Conservation (phyloP, 2,797 vertebrate genomes). For the Girardinus metallicus region DNA sequence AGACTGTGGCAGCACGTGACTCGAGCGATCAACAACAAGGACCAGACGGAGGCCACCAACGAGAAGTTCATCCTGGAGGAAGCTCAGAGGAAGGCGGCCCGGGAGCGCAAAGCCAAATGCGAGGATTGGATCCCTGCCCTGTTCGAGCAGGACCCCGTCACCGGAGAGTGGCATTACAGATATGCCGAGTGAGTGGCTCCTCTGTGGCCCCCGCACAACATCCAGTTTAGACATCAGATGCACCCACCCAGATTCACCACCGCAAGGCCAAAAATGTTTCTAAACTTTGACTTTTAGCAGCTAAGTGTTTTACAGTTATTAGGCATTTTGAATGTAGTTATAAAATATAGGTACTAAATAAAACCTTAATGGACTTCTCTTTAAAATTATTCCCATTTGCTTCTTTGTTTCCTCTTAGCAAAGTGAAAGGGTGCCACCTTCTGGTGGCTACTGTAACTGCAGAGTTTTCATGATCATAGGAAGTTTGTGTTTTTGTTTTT, state of each 20-base stretch:
- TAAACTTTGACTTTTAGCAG: neutral
- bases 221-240: neutral
- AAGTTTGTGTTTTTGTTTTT: neutral
- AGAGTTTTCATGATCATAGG: neutral
- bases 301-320: neutral
- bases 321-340: neutral
- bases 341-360: no score
- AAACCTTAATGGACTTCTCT: neutral
- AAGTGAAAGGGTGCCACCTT: constrained; percentile 33
- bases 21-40: constrained; percentile 95
- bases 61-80: constrained; percentile 97
- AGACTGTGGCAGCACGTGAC: constrained; percentile 99
- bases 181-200: constrained; percentile 92
- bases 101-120: constrained; percentile 90
- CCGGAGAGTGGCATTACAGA: constrained; percentile 96
- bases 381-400: neutral
- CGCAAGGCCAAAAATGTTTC: neutral
- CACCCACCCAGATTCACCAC: neutral
- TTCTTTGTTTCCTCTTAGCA: neutral
- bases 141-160: constrained; percentile 91
- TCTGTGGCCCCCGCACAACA: neutral
- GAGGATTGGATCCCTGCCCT: constrained; percentile 92
- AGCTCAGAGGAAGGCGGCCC: constrained; percentile 90
- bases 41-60: constrained; percentile 96
- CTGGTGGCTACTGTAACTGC: constrained; percentile 27